Evolutionary conservation across 2,113 vertebrate species (phyloP).

Genomic region (Aramus guarauna): DNA sequence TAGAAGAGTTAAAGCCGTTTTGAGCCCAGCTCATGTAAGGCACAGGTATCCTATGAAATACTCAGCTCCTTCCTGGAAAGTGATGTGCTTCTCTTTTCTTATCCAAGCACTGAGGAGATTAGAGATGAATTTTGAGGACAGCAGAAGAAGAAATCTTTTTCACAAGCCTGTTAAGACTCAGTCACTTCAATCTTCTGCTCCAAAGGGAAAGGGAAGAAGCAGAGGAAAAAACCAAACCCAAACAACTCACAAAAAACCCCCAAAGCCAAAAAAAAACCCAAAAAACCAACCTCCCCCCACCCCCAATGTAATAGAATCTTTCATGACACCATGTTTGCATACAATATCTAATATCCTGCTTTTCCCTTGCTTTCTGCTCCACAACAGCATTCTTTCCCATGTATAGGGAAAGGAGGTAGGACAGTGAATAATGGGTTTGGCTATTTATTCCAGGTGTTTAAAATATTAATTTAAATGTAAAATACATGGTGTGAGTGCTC

Average conservation of each 20-base stretch:
- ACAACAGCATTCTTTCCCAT: neutral
- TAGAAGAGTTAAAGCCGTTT: neutral
- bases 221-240: no score
- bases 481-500: neutral
- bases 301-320: neutral
- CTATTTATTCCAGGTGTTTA: neutral
- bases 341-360: neutral
- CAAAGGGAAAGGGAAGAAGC: neutral
- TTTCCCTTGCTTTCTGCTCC: neutral
- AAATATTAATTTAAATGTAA: neutral
- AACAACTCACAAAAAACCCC: no score
- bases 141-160: neutral
- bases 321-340: fast-evolving
- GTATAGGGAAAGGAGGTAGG: neutral
- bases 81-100: neutral
- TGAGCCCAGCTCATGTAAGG: neutral
- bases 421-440: neutral
- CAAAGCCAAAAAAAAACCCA: no score
- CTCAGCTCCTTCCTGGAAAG: neutral
- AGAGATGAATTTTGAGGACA: neutral
- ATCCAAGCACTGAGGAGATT: neutral
- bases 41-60: neutral
- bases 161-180: neutral
- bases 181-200: neutral
- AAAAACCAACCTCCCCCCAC: no score